Conservation (phyloP, 2,113 vertebrate species). For the Erythrocercus mccallii region DNA sequence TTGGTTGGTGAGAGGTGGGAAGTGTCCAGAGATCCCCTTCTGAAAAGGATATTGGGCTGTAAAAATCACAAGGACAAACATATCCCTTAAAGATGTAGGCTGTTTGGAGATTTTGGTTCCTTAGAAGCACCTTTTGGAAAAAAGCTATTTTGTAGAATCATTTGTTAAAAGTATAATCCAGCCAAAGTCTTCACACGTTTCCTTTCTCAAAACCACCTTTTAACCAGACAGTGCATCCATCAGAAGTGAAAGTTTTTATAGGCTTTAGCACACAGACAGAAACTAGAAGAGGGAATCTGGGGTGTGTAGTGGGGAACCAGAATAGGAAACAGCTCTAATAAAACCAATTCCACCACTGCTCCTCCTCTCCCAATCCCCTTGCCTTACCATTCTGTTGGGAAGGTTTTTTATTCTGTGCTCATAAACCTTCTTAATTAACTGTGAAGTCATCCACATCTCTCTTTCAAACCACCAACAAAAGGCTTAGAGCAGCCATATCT, state of each 20-base stretch:
- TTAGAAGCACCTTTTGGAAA: not conserved
- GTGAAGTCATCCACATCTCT: not conserved
- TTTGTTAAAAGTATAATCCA: not conserved
- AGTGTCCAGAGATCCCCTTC: not conserved
- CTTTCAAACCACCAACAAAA: not conserved
- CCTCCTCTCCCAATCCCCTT: not conserved
- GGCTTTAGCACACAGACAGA: not conserved
- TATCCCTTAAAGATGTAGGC: not conserved
- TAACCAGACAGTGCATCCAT: not conserved
- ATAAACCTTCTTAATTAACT: not conserved
- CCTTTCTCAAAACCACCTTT: not conserved
- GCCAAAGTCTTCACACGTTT: not conserved
- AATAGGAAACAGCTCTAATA: not conserved
- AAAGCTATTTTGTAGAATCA: not conserved
- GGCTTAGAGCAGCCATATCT: not conserved
- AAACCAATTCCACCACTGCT: not conserved
- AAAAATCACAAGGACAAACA: not conserved
- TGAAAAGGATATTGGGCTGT: not conserved
- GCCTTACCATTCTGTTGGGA: not conserved
- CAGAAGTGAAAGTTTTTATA: not conserved
- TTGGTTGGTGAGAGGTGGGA: not conserved
- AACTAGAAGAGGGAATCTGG: not conserved
- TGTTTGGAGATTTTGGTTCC: not conserved
- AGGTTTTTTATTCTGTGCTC: accelerated
- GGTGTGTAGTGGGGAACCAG: not conserved